phyloP scores from a whole-genome alignment of 1,140 invertebrate species.

The Diuraphis noxia region DNA sequence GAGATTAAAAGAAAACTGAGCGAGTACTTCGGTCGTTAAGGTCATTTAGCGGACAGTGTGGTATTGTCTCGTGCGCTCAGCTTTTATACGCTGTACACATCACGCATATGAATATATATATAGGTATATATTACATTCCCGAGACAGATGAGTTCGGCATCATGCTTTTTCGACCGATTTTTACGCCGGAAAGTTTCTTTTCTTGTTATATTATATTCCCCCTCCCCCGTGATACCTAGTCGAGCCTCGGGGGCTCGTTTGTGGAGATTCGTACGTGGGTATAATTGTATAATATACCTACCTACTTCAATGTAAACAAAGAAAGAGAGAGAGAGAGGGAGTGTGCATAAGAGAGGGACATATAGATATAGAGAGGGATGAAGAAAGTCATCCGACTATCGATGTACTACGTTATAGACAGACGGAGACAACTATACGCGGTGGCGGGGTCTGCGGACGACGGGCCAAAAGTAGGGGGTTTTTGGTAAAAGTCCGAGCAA shows the following conservation, averaged over 20 bases:
- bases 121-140: background rate
- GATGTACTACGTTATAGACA: background rate
- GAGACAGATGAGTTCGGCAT: background rate
- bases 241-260: background rate
- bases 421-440: background rate
- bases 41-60: background rate
- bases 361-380: background rate
- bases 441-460: background rate
- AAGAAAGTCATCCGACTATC: background rate
- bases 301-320: background rate
- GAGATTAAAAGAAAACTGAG: background rate
- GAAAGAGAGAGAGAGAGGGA: background rate
- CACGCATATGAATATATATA: too few relatives aligned
- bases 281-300: constrained; percentile 37
- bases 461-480: constrained; percentile 5
- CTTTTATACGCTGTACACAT: background rate
- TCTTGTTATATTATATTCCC: background rate
- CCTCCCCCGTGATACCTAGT: background rate
- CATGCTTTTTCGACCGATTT: background rate
- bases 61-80: background rate
- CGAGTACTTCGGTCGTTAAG: background rate
- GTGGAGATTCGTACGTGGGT: constrained; percentile 20
- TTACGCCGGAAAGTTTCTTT: background rate
- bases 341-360: background rate
- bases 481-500: constrained; percentile 53